phyloP scores from a whole-genome alignment of 2,113 vertebrate species.

The Hiodon alosoides region DNA sequence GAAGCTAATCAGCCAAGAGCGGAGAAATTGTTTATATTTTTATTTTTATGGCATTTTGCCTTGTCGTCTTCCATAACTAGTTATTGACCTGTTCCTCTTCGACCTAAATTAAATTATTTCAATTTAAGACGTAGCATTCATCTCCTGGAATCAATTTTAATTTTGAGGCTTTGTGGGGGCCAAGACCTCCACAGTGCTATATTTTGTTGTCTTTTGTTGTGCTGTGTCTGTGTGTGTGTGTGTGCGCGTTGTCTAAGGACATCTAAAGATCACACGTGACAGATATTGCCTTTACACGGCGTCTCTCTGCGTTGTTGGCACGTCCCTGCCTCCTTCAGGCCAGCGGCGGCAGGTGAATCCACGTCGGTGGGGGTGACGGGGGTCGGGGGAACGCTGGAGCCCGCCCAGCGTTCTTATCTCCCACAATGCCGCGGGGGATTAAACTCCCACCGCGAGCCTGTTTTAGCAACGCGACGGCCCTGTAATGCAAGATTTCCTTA shows the following conservation, averaged over 20 bases:
- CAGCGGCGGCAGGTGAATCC: too few relatives aligned
- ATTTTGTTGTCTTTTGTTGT: too few relatives aligned
- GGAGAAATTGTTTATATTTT: neutral
- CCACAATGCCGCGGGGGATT: neutral
- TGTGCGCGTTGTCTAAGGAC: too few relatives aligned
- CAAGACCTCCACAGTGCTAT: neutral
- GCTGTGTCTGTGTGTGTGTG: too few relatives aligned
- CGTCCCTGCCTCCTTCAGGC: too few relatives aligned
- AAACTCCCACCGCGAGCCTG: neutral
- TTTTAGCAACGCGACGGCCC: neutral
- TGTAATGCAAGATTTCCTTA: neutral
- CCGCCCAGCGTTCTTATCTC: neutral
- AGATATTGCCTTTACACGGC: too few relatives aligned
- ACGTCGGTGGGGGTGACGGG: neutral
- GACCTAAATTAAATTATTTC: constrained; percentile 19
- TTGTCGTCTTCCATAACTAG: neutral
- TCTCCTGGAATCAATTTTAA: neutral
- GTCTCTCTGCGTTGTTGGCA: too few relatives aligned
- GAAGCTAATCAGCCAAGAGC: neutral
- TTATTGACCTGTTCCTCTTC: constrained; percentile 10
- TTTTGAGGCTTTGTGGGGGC: neutral
- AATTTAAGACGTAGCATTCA: neutral
- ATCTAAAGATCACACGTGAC: too few relatives aligned
- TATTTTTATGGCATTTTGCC: neutral
- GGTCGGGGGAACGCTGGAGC: too few relatives aligned